phyloP scores from a whole-genome alignment of 1,140 invertebrate species.

The Drosophila pectinifera region DNA sequence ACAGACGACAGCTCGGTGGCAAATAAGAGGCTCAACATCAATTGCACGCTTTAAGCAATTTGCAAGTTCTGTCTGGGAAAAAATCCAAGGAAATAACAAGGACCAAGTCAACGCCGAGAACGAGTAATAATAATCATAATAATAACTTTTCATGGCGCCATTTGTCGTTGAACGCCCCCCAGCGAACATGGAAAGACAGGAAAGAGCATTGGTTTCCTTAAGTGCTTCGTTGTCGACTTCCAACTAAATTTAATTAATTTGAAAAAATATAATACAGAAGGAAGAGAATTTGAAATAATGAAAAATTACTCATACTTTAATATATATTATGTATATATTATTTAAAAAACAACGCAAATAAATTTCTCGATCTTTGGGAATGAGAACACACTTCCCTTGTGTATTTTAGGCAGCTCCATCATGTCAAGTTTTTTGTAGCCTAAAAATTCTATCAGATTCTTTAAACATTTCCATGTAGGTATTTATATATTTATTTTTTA shows the following conservation, averaged over 20 bases:
- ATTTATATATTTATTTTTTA: no score
- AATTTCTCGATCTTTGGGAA: no score
- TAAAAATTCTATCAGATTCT: no score
- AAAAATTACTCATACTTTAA: no score
- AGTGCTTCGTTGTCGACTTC: slow-evolving; percentile 1
- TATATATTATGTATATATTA: no score
- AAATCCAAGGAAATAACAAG: slow-evolving; percentile 16
- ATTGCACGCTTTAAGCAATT: slow-evolving; percentile 69
- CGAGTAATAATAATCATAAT: slow-evolving; percentile 53
- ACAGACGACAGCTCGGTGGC: background rate
- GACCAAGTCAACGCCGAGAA: slow-evolving; percentile 32
- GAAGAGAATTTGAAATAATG: background rate
- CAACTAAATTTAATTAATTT: slow-evolving; percentile 10
- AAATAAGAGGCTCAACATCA: slow-evolving; percentile 31
- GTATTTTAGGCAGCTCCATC: no score
- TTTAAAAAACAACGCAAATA: no score
- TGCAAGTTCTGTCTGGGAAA: slow-evolving; percentile 43
- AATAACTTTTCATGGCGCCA: slow-evolving; percentile 73
- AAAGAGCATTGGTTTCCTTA: background rate
- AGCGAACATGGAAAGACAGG: slow-evolving; percentile 7
- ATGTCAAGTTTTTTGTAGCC: no score
- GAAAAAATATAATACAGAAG: background rate
- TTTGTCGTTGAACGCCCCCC: slow-evolving; percentile 54
- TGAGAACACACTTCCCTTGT: no score
- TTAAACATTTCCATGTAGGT: no score